Percentiles rank a stretch among this genome's conserved stretches.
phyloP scores from a whole-genome alignment of 2,113 vertebrate species.

The Egretta garzetta region DNA sequence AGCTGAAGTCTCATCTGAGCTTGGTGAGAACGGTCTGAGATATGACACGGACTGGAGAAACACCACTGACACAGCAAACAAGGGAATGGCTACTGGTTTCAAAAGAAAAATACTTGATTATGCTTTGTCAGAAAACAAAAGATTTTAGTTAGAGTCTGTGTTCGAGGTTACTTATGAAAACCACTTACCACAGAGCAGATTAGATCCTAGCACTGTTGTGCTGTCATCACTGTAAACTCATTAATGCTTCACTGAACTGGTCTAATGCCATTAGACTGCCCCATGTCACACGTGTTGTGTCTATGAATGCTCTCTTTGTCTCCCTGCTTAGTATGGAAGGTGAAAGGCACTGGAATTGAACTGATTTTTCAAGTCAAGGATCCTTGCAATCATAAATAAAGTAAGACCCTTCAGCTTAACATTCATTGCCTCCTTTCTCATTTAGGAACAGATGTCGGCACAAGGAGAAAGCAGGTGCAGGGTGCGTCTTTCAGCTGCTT shows the following conservation, averaged over 20 bases:
- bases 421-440: constrained; percentile 1
- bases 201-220: background rate
- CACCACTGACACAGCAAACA: background rate
- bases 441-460: constrained; percentile 10
- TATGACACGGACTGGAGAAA: background rate
- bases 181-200: background rate
- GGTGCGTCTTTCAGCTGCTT: constrained; percentile 4
- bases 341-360: constrained; percentile 16
- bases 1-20: background rate
- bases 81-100: background rate
- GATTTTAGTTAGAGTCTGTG: background rate
- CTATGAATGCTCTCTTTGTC: constrained; percentile 63
- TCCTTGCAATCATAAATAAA: constrained; percentile 37
- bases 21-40: background rate
- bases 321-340: background rate
- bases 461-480: constrained; percentile 1
- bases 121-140: background rate
- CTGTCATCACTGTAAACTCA: constrained; percentile 39
- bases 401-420: background rate
- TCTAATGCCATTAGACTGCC: constrained; percentile 34
- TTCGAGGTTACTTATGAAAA: constrained; percentile 8
- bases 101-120: background rate
- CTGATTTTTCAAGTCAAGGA: constrained; percentile 29
- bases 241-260: constrained; percentile 48
- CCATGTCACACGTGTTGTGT: constrained; percentile 17